Base-by-base conservation (phyloP, 2,113 vertebrate genomes). In the Callipepla californica region DNA sequence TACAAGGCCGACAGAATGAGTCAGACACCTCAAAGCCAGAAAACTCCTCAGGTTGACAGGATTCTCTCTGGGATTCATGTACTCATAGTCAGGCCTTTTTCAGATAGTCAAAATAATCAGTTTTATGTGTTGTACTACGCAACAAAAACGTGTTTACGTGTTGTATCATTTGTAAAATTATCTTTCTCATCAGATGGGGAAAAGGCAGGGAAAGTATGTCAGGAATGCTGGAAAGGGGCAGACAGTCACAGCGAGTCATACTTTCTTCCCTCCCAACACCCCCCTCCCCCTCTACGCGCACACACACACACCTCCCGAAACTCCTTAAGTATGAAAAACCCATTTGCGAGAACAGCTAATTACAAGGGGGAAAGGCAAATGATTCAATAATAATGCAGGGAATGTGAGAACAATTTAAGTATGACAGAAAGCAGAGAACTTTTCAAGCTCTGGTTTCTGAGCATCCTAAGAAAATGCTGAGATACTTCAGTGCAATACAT, bases 201-300 rank as follows among this genome's bases (percentile, higher is more conserved):
- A 87, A 94, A 94, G 73, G 85, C 86, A 95, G 87, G 25, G 92
- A 76, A 96, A 90, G 55, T 65, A 95, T 94, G 89, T 23, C 65
- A 94, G 91, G 93, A 96, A 96, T 95, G 89, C 61, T 94, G 87
- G 93, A 94, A 92, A 92, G 55, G 68, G 85, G 73, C 90, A 94
- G 89, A 83, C 67, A 91, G 89, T 94, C 85, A 92, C 26, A 4
- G 61, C 38, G 0, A 93, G 68, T 92, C 72, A 53, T 28, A 47
- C 70, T 93, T 91, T 87, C 82, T 89, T 42, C 26, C 47, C n/a
- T 2, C 14, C 6, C 23, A 16, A 25, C 50, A 26, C 14, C 26
- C 26, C 51, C 25, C 22, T 13, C 18, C 25, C 34, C 23, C 26
- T 32, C 36, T 36, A 36, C 40, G 11, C 40, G 11, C 40, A 40